Base-by-base conservation (phyloP, 2,888 invertebrate genomes). In the Synanthedon tipuliformis region DNA sequence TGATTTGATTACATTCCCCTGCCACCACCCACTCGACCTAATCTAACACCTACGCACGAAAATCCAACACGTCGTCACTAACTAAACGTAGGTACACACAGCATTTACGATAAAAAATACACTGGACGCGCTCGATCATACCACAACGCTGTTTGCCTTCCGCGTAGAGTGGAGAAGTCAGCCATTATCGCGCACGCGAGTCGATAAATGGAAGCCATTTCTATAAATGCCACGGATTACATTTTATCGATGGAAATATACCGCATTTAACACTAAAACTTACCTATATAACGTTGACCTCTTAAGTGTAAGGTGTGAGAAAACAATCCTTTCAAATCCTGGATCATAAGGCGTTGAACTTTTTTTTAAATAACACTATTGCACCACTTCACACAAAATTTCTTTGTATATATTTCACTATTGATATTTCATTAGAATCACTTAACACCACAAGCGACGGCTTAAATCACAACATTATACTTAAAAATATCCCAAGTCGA, bases 111-210 rank as follows among this genome's bases (percentile, higher is more conserved):
- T 45, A 45, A 45, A 49, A 49, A 49, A 4, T 49, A 49, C 3
- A 16, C 49, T 49, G 12, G 49, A 49, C 15, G 16, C 49, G 49
- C 8, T 11, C 49, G 23, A 49, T 49, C 10, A 18, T 50, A 34
- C 27, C 23, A 50, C 40, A 3, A 50, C 50, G 27, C n/a, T 50
- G 63, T 60, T 64, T 66, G 69, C 65, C 65, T 69, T 69, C 61
- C 63, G 65, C 62, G 68, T 70, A 75, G 64, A 68, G 68, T 64
- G 62, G 65, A 62, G 64, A 79, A 79, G 86, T 86, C 86, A 83
- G 86, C 86, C 86, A 86, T 86, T 86, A 82, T 73, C 79, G 82
- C 86, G 84, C 86, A 85, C 81, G 78, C 82, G 65, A 86, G 81
- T 86, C 85, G 81, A 82, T 84, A 83, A 77, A 81, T 77, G 81